Evolutionary conservation across 2,113 vertebrate genomes (phyloP).

Genomic region (Perccottus glenii): DNA sequence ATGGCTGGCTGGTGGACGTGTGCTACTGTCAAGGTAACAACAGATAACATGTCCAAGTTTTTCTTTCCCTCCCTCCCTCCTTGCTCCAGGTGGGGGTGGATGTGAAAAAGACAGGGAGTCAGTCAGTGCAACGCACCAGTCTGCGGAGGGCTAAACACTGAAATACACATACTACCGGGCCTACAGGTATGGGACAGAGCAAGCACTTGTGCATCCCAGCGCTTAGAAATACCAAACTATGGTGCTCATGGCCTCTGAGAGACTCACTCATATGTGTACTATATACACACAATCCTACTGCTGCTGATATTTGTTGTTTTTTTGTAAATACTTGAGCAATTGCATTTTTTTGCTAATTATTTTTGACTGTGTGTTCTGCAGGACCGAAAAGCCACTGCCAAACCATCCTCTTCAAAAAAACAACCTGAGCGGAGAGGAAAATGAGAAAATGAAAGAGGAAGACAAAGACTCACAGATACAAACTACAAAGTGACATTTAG

Average conservation of each 20-base stretch:
- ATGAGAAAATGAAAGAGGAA: constrained; percentile 51
- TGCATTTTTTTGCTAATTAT: background rate
- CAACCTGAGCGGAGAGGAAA: constrained; percentile 74
- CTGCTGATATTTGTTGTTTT: background rate
- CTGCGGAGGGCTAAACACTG: constrained; percentile 94
- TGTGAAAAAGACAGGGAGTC: constrained; percentile 88
- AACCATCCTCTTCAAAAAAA: constrained; percentile 81
- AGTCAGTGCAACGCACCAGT: constrained; percentile 93
- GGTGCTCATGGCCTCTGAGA: background rate
- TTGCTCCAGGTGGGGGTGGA: constrained; percentile 84
- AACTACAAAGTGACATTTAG: constrained; percentile 58
- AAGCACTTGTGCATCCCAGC: constrained; percentile 66
- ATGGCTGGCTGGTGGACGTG: constrained; percentile 1
- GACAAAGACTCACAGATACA: constrained; percentile 33
- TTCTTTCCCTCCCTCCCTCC: constrained; percentile 66
- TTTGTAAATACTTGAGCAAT: background rate
- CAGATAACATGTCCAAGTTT: constrained; percentile 56
- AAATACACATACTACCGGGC: constrained; percentile 75
- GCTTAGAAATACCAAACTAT: constrained; percentile 48
- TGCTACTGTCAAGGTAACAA: constrained; percentile 50
- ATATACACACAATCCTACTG: background rate
- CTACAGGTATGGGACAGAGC: constrained; percentile 74
- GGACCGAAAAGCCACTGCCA: constrained; percentile 91
- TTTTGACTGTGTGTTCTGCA: constrained; percentile 60
- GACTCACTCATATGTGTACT: constrained; percentile 3